Conservation (phyloP, 2,888 invertebrate genomes). For the Axea sp. region DNA sequence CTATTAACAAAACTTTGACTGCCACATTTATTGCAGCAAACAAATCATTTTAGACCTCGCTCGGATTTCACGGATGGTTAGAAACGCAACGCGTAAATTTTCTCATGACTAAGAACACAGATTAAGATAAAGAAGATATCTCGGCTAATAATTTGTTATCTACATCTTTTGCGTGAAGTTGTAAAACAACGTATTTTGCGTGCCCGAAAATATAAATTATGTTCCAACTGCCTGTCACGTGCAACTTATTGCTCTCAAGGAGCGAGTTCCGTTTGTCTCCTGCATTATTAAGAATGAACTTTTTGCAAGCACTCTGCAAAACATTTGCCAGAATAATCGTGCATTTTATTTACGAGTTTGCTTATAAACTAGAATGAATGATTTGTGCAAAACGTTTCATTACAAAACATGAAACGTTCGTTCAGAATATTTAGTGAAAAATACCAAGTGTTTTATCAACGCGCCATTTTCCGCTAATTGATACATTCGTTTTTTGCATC, state of each 20-base stretch:
- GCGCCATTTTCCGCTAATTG: slow-evolving; percentile 36
- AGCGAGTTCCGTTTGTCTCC: too few relatives aligned
- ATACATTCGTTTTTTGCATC: slow-evolving; percentile 65
- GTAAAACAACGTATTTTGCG: slow-evolving; percentile 9
- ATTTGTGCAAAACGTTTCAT: too few relatives aligned
- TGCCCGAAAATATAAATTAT: slow-evolving; percentile 11
- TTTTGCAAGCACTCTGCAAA: too few relatives aligned
- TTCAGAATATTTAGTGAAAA: too few relatives aligned
- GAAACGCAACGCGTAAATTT: slow-evolving; percentile 7
- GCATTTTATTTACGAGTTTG: too few relatives aligned
- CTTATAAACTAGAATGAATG: too few relatives aligned
- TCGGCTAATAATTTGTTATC: slow-evolving; percentile 27
- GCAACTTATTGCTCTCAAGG: too few relatives aligned
- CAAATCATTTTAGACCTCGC: slow-evolving; percentile 20
- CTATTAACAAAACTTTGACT: neutral
- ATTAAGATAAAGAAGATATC: slow-evolving; percentile 23
- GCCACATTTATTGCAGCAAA: neutral
- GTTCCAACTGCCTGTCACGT: neutral
- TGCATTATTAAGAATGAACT: too few relatives aligned
- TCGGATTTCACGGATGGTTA: slow-evolving; percentile 28
- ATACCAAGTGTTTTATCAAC: too few relatives aligned
- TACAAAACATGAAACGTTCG: too few relatives aligned
- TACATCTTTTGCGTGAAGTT: slow-evolving; percentile 20
- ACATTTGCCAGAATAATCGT: too few relatives aligned
- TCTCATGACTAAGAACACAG: slow-evolving; percentile 20